A percentile compares a stretch with the other conserved stretches of the same genome.
Conservation (phyloP, 2,797 vertebrate genomes). For the Hemitrygon akajei region DNA sequence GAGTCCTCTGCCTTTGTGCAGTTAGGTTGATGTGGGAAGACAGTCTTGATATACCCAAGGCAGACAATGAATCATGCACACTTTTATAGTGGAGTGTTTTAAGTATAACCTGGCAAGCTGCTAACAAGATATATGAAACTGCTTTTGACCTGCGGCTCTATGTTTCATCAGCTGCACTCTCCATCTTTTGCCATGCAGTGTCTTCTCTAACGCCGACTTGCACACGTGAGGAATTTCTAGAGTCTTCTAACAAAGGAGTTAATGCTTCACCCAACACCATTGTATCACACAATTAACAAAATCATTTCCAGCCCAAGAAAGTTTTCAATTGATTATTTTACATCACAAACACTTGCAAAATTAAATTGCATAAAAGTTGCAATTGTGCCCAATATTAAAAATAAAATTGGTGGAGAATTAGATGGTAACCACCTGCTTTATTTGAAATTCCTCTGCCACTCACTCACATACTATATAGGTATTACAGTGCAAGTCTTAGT, state of each 20-base stretch:
- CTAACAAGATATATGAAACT: not conserved
- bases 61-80: not conserved
- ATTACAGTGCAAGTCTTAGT: not conserved
- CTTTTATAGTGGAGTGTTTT: not conserved
- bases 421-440: not conserved
- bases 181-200: not conserved
- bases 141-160: not conserved
- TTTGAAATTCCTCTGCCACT: not conserved
- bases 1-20: not conserved
- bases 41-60: not conserved
- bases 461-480: not conserved
- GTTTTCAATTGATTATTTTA: not conserved
- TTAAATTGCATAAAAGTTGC: not conserved
- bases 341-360: not conserved
- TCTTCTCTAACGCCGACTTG: not conserved
- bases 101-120: not conserved
- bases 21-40: slow-evolving; percentile 8
- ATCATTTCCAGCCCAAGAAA: too few relatives aligned
- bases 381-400: not conserved
- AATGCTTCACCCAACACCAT: not conserved
- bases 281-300: too few relatives aligned
- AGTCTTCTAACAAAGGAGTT: not conserved
- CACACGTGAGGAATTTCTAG: not conserved
- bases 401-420: not conserved
- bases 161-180: not conserved